phyloP scores from a whole-genome alignment of 2,888 invertebrate species.

The Heteropelma amictum region DNA sequence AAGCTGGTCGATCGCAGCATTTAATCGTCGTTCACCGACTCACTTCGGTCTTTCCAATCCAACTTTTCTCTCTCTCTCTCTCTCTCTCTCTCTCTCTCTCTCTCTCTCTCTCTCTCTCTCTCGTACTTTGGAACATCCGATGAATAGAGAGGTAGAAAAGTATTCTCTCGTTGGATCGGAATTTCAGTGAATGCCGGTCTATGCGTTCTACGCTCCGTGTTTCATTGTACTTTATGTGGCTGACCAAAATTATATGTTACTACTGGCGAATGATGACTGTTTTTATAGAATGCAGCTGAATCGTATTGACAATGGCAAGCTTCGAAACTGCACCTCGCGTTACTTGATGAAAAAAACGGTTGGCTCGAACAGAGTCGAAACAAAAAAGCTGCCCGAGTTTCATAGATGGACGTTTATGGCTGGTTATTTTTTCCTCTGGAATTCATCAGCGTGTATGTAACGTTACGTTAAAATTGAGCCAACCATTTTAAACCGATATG shows the following conservation, averaged over 20 bases:
- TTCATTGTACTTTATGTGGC: not conserved
- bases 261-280: slow-evolving; percentile 4
- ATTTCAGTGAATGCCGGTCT: not conserved
- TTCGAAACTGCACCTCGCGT: not conserved
- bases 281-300: not conserved
- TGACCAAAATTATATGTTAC: slow-evolving; percentile 30
- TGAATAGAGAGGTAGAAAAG: slow-evolving; percentile 13
- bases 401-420: too few relatives aligned
- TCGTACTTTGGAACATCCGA: not conserved
- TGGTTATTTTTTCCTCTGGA: too few relatives aligned
- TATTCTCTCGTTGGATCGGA: slow-evolving; percentile 9
- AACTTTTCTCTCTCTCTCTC: slow-evolving; percentile 18
- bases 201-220: not conserved
- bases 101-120: not conserved
- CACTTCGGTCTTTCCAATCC: slow-evolving; percentile 19
- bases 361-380: too few relatives aligned
- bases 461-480: too few relatives aligned
- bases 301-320: not conserved
- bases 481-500: too few relatives aligned
- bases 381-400: too few relatives aligned
- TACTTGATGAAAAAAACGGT: too few relatives aligned
- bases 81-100: too few relatives aligned
- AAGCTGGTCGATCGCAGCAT: slow-evolving; percentile 45
- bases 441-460: too few relatives aligned
- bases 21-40: slow-evolving; percentile 48